Conservation (phyloP, 2,113 vertebrate genomes). For the Grammomys surdaster region DNA sequence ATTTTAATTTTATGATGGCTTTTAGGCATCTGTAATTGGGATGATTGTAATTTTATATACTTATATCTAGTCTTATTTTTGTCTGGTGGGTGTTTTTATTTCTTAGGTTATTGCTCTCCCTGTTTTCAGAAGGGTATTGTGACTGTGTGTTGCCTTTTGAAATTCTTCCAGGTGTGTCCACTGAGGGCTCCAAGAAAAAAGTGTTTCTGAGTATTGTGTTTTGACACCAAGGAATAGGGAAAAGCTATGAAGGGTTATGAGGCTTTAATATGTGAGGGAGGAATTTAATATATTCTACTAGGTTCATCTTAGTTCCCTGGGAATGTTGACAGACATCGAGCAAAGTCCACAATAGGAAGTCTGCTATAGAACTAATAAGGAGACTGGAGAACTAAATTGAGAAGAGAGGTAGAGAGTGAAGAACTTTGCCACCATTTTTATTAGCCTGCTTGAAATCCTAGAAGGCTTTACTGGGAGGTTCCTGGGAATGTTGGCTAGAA, state of each 20-base stretch:
- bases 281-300: too few species aligned
- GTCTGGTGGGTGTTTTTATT: not conserved
- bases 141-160: not conserved
- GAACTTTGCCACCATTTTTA: not conserved
- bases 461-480: not conserved
- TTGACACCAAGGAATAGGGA: not conserved
- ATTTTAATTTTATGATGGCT: not conserved
- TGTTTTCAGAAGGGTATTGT: not conserved
- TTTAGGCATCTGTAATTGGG: not conserved
- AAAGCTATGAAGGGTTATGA: not conserved
- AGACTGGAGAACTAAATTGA: not conserved
- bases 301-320: not conserved
- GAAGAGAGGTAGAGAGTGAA: not conserved
- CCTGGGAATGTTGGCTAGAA: not conserved
- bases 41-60: not conserved
- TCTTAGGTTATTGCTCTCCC: not conserved
- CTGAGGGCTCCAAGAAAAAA: not conserved
- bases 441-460: not conserved
- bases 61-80: not conserved
- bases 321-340: too few species aligned
- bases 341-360: not conserved
- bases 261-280: too few species aligned
- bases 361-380: not conserved
- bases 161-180: not conserved
- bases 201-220: not conserved